Conservation (phyloP, 1,140 invertebrate genomes). For the Wiebesia pumilae region DNA sequence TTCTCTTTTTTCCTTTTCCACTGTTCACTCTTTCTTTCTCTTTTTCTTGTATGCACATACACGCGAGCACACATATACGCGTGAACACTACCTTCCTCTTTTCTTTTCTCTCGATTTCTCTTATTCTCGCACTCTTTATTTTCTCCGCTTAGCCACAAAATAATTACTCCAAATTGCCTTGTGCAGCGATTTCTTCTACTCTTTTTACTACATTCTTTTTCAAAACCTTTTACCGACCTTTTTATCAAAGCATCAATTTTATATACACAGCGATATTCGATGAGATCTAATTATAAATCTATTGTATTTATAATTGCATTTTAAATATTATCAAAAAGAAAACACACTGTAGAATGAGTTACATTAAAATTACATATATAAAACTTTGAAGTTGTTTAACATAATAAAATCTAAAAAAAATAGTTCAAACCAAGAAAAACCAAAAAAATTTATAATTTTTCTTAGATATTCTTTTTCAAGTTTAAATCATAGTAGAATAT, state of each 20-base stretch:
- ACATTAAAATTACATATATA: too few species aligned
- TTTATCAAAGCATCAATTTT: neutral
- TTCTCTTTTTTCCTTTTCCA: neutral
- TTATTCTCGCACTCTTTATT: neutral
- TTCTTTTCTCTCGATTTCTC: neutral
- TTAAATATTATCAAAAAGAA: too few species aligned
- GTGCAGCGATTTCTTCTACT: neutral
- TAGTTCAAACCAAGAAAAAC: too few species aligned
- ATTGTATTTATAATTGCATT: neutral
- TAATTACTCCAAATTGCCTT: constrained; percentile 6
- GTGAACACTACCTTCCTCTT: neutral
- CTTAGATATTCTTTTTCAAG: too few species aligned
- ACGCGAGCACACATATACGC: neutral
- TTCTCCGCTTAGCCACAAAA: neutral
- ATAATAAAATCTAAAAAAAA: too few species aligned
- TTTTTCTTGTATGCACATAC: neutral
- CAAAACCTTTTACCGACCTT: neutral
- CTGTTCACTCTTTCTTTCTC: neutral
- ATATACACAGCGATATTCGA: neutral
- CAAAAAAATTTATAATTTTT: too few species aligned
- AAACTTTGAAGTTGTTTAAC: too few species aligned
- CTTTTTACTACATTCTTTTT: neutral
- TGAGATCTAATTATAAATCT: neutral
- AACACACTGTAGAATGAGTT: too few species aligned
- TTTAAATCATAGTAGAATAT: too few species aligned